Evolutionary conservation across 2,113 vertebrate genomes (phyloP), one percentile per base, ranked within the genome.

Genomic region (Physeter macrocephalus): DNA sequence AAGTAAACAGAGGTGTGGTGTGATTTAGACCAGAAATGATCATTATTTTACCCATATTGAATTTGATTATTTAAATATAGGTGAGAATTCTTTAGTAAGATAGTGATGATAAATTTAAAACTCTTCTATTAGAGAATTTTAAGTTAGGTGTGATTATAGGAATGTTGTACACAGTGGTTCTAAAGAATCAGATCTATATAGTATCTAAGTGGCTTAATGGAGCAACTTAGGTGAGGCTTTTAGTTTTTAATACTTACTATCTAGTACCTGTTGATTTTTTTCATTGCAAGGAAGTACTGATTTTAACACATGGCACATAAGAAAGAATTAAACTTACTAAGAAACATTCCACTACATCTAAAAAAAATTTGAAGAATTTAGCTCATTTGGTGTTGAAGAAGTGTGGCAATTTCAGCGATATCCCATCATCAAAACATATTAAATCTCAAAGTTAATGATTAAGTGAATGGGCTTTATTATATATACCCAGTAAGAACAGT

Each of bases 61-160:
- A 57, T 87, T 93, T 95, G 61, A 74, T 69, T 90, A 6, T 69
- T 90, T 95, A 82, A 80, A 82, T 87, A 75, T 67, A 34, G 29
- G 14, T 81, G 46, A 57, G 36, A 61, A 77, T 93, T 82, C 9
- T 82, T n/a, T 66, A 87, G 64, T 43, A 92, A 71, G 31, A 81
- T 36, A 61, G 5, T 82, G 39, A 49, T 83, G 75, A 89, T 89
- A 80, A 52, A 72, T 85, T 43, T 64, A 39, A 88, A 78, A 31
- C 75, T 81, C 8, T 83, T 74, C 29, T 72, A 29, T 71, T 52
- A 81, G 59, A 78, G 27, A 85, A 86, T 66, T 75, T 66, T 75
- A 69, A 69, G 39, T 84, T 84, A 83, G 29, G 46, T 59, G 41
- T 92, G 57, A 61, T 75, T 81, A 46, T 93, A 13, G 54, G 21